phyloP scores from a whole-genome alignment of 2,113 vertebrate genomes.

The Tautogolabrus adspersus region DNA sequence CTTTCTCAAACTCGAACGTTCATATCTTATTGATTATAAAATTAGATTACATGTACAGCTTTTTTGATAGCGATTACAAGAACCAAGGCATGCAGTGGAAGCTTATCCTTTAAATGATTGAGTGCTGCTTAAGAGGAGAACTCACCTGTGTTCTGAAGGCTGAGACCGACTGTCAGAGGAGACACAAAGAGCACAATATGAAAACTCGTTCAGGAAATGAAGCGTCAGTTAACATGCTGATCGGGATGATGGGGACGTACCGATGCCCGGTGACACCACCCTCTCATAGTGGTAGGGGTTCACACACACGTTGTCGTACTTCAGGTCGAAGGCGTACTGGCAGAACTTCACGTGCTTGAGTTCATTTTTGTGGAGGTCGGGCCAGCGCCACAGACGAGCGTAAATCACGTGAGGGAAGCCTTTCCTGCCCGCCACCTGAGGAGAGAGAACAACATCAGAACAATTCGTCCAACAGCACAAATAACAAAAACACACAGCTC shows the following conservation, averaged over 20 bases:
- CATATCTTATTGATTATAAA: too few species aligned
- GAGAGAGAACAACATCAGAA: constrained; percentile 12
- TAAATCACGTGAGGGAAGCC: constrained; percentile 87
- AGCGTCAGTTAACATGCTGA: not conserved
- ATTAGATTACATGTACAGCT: too few species aligned
- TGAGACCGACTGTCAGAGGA: constrained; percentile 78
- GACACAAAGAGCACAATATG: constrained; percentile 5
- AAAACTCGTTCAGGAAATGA: not conserved
- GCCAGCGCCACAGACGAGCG: constrained; percentile 86
- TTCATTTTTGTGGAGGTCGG: constrained; percentile 88
- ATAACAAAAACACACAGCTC: not conserved
- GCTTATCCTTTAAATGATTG: not conserved
- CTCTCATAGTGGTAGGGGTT: constrained; percentile 86
- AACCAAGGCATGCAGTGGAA: not conserved
- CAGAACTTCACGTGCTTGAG: constrained; percentile 88
- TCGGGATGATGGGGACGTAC: constrained; percentile 55
- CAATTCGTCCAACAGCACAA: not conserved
- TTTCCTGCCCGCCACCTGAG: constrained; percentile 85
- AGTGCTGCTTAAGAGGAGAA: not conserved
- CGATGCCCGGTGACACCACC: constrained; percentile 83
- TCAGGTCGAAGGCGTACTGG: constrained; percentile 88
- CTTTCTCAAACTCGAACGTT: too few species aligned
- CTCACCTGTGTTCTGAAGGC: constrained; percentile 83
- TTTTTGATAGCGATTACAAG: too few species aligned
- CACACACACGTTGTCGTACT: constrained; percentile 81